Evolutionary conservation across 2,888 invertebrate species (phyloP).

Genomic region (Muscina levida): DNA sequence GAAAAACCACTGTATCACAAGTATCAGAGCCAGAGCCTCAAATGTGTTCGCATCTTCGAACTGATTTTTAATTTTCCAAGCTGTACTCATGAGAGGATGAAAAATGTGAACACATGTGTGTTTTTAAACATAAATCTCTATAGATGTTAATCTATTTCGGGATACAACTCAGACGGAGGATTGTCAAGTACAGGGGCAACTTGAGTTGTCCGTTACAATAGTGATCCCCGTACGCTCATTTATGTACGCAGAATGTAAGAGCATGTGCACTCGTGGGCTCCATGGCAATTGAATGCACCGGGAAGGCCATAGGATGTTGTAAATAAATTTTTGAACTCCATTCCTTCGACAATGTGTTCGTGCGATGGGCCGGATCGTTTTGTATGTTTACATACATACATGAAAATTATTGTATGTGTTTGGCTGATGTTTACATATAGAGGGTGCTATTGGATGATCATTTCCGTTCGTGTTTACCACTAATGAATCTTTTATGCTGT

Average conservation of each 20-base stretch:
- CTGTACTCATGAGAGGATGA: slow-evolving; percentile 5
- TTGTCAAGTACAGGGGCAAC: slow-evolving; percentile 55
- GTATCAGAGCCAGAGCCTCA: no score
- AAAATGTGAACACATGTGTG: slow-evolving; percentile 49
- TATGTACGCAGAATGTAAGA: no score
- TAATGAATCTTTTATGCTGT: slow-evolving; percentile 50
- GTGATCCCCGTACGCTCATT: slow-evolving; percentile 17
- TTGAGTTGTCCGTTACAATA: slow-evolving; percentile 56
- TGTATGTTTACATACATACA: background rate
- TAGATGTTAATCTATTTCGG: slow-evolving; percentile 54
- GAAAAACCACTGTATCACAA: no score
- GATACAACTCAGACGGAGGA: slow-evolving; percentile 49
- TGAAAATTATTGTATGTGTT: slow-evolving; percentile 12
- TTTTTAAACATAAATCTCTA: slow-evolving; percentile 20
- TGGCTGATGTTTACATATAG: slow-evolving; percentile 45
- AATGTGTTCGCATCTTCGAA: no score
- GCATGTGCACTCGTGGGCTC: slow-evolving; percentile 22
- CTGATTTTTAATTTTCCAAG: slow-evolving; percentile 27
- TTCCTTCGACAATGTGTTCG: slow-evolving; percentile 18
- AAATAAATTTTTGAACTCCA: slow-evolving; percentile 26
- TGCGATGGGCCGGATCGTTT: background rate
- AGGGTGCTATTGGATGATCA: slow-evolving; percentile 65
- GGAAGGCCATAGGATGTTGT: slow-evolving; percentile 56
- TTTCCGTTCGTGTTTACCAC: slow-evolving; percentile 59
- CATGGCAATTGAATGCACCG: slow-evolving; percentile 50